Conservation (phyloP, 1,140 invertebrate species). For the Ostrea denselamellosa region DNA sequence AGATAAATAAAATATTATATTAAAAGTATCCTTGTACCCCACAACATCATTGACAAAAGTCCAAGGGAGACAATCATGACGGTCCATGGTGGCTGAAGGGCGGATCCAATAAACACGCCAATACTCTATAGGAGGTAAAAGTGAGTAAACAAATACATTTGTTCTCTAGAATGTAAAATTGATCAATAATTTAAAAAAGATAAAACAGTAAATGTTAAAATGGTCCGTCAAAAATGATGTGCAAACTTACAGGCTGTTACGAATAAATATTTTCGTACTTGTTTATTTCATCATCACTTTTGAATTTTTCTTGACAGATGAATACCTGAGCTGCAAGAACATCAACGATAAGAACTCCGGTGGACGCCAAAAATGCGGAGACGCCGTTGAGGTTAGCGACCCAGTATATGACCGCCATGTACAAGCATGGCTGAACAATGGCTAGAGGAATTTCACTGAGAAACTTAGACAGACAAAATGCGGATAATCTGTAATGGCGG, state of each 20-base stretch:
- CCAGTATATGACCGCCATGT: conserved; percentile 64
- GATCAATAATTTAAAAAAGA: no score
- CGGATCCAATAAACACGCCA: conserved; percentile 60
- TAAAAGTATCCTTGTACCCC: conserved; percentile 49
- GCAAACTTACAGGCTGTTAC: no score
- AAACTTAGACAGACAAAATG: conserved; percentile 62
- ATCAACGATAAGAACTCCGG: conserved; percentile 57
- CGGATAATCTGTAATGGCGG: conserved; percentile 53
- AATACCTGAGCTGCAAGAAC: conserved; percentile 63
- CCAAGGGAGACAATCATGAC: conserved; percentile 60
- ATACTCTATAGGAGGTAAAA: conserved; percentile 53
- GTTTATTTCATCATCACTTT: not conserved
- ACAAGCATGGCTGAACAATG: conserved; percentile 58
- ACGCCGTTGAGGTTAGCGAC: conserved; percentile 63
- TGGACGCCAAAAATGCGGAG: conserved; percentile 53
- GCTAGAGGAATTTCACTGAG: conserved; percentile 60
- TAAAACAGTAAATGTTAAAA: no score
- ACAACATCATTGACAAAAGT: conserved; percentile 64
- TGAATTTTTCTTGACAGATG: not conserved
- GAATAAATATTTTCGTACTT: no score
- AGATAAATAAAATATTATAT: no score
- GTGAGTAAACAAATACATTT: not conserved
- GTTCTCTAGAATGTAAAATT: no score
- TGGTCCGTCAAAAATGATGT: no score
- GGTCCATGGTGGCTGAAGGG: conserved; percentile 61